Conservation (phyloP, 2,888 invertebrate species). For the Phania funesta region DNA sequence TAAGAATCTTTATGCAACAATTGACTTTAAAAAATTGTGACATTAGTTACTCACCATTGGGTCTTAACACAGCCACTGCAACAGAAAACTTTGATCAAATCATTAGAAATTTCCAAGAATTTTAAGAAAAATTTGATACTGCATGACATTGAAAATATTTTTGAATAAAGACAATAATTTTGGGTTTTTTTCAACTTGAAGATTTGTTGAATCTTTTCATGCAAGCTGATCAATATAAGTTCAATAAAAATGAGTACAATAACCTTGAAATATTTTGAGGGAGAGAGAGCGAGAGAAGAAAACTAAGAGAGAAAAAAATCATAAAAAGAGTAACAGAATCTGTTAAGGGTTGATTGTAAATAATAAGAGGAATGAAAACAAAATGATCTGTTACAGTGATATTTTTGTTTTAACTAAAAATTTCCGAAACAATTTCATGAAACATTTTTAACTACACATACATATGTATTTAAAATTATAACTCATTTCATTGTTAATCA, state of each 20-base stretch:
- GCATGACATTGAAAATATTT: slow-evolving; percentile 45
- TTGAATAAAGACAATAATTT: slow-evolving; percentile 3
- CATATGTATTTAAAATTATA: slow-evolving; percentile 8
- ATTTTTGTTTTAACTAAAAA: no score
- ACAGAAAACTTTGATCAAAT: slow-evolving; percentile 52
- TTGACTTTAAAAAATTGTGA: slow-evolving; percentile 17
- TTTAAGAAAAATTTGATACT: slow-evolving; percentile 64
- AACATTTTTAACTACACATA: background rate
- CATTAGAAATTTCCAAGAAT: slow-evolving; percentile 71
- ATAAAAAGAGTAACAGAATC: background rate
- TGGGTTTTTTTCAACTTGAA: background rate
- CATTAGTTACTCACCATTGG: slow-evolving; percentile 62
- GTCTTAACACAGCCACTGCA: slow-evolving; percentile 28
- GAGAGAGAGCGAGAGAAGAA: background rate
- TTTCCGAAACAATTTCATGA: background rate
- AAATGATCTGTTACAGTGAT: no score
- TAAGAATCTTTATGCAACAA: background rate
- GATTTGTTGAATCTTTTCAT: slow-evolving; percentile 13
- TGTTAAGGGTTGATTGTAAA: background rate
- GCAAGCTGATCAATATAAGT: slow-evolving; percentile 40
- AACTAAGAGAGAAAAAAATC: background rate
- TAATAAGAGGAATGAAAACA: background rate
- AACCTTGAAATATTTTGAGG: slow-evolving; percentile 43
- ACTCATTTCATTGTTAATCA: slow-evolving; percentile 25
- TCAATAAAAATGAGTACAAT: slow-evolving; percentile 53